phyloP scores from a whole-genome alignment of 2,888 invertebrate species.

The Spodoptera exigua region DNA sequence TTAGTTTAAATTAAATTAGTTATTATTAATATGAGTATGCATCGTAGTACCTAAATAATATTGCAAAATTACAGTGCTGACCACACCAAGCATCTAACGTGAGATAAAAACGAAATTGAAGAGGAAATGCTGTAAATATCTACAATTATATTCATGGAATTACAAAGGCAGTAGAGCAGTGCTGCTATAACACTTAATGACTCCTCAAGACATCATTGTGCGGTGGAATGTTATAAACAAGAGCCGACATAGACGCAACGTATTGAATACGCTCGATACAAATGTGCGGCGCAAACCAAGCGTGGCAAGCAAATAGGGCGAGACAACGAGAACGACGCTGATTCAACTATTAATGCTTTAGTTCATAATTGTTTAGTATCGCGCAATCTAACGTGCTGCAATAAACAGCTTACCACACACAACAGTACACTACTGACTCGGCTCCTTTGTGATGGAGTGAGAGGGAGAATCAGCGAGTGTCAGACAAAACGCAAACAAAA shows the following conservation, averaged over 20 bases:
- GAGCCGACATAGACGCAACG: conserved; percentile 62
- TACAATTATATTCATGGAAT: conserved; percentile 49
- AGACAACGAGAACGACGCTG: conserved; percentile 69
- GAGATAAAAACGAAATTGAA: conserved; percentile 31
- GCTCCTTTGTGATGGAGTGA: conserved; percentile 3
- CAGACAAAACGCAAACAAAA: conserved; percentile 14
- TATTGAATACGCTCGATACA: conserved; percentile 62
- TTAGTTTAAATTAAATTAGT: too few species aligned
- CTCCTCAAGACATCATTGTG: conserved; percentile 57
- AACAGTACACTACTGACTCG: conserved; percentile 17
- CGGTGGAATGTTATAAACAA: conserved; percentile 64
- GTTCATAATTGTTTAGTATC: conserved; percentile 48
- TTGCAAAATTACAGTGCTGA: conserved; percentile 47
- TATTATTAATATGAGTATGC: not conserved
- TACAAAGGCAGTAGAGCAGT: conserved; percentile 52
- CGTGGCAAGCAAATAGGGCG: conserved; percentile 82
- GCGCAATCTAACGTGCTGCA: conserved; percentile 40
- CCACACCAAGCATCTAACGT: conserved; percentile 70
- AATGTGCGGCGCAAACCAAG: conserved; percentile 70
- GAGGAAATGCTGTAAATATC: conserved; percentile 31
- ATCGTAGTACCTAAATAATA: conserved; percentile 10
- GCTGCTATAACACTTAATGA: conserved; percentile 67
- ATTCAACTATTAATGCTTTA: conserved; percentile 73
- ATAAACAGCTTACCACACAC: conserved; percentile 1
- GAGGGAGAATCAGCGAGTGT: conserved; percentile 3